Evolutionary conservation across 2,888 invertebrate genomes (phyloP), one percentile per base, ranked within the genome.

Genomic region (Heliconius aoede): DNA sequence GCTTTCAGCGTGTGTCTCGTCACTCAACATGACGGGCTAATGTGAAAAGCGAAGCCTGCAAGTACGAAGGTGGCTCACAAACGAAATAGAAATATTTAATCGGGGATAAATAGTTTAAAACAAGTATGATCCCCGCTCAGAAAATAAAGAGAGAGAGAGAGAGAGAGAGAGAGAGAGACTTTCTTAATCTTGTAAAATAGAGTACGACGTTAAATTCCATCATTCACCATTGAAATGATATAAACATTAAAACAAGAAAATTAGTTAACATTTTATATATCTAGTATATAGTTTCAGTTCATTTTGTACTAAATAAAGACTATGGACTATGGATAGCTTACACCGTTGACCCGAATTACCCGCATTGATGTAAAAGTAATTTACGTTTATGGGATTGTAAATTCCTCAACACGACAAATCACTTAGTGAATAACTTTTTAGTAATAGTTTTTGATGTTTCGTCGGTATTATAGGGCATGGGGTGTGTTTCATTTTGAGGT

Each of bases 1-100:
- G 64, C 36, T 40, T 65, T 76, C 71, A 76, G 55, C 46, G 64
- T 36, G 58, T 72, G 55, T 58, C 71, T 76, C 75, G 75, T 65
- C 71, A 72, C 51, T 76, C 75, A 65, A 65, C 55, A 55, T 65
- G 67, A 73, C 30, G 69, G 69, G 51, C 51, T 32, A 69, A 69
- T 69, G 55, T 65, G n/a, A 30, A 69, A 69, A 69, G 69, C 30
- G 55, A 69, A 68, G 30, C n/a, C 21, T 69, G 30, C 51, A 30
- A 69, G 15, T 30, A 55, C 55, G n/a, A 55, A 55, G 55, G 69
- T 30, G n/a, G 28, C n/a, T 55, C 55, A 55, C 55, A 30, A 32
- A 30, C 51, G 55, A 30, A 51, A 55, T 40, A 68, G 51, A 36
- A 15, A 65, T 24, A 65, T 36, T 65, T 65, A 36, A 36, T 15